Evolutionary conservation across 2,113 vertebrate genomes (phyloP).

Genomic region (Perca schrenkii): DNA sequence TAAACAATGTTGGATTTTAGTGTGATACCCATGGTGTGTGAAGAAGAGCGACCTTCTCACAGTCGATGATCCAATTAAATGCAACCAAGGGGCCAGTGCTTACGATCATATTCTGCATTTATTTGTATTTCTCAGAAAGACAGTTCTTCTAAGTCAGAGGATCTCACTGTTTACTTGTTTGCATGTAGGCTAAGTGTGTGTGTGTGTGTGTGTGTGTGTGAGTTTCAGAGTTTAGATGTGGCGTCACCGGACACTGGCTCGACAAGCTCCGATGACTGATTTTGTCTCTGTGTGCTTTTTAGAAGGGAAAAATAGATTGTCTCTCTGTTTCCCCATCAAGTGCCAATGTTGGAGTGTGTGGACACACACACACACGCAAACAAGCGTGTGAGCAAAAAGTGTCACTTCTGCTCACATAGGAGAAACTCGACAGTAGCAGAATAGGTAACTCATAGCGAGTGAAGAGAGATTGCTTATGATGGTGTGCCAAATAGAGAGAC

Average conservation of each 20-base stretch:
- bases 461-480: constrained; percentile 65
- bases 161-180: constrained; percentile 37
- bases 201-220: background rate
- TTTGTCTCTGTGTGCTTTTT: constrained; percentile 15
- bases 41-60: background rate
- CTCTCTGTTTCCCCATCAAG: constrained; percentile 14
- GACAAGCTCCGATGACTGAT: constrained; percentile 26
- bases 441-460: constrained; percentile 20
- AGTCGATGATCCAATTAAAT: background rate
- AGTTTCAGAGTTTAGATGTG: constrained; percentile 4
- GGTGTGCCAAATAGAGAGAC: constrained; percentile 50
- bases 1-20: constrained; percentile 23
- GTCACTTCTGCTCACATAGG: constrained; percentile 39
- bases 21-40: background rate
- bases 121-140: constrained; percentile 38
- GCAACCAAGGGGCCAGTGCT: background rate
- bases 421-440: constrained; percentile 8
- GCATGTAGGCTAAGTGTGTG: background rate
- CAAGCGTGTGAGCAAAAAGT: background rate
- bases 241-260: constrained; percentile 9
- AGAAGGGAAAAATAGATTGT: constrained; percentile 16
- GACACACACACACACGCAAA: background rate
- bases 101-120: constrained; percentile 21
- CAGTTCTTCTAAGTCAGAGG: constrained; percentile 30
- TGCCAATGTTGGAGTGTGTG: constrained; percentile 5